Conservation (phyloP, 2,797 vertebrate species). For the Eulemur coronatus region DNA sequence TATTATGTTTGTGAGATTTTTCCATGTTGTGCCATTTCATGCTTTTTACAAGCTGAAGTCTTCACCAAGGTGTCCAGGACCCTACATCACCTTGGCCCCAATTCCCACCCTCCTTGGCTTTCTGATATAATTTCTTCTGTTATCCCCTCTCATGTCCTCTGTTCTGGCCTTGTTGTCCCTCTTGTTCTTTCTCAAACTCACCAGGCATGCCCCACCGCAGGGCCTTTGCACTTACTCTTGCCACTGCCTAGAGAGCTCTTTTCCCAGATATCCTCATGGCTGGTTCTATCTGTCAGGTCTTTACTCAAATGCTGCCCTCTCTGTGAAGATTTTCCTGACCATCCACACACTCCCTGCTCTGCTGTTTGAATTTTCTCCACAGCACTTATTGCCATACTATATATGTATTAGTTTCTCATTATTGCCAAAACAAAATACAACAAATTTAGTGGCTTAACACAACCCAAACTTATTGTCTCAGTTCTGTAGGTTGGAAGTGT, state of each 20-base stretch:
- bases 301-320: neutral
- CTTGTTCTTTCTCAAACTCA: neutral
- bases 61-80: neutral
- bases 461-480: neutral
- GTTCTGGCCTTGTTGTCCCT: neutral
- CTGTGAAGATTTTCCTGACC: neutral
- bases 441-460: neutral
- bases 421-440: neutral
- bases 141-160: neutral
- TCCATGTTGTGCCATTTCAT: neutral
- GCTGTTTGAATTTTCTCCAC: neutral
- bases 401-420: neutral
- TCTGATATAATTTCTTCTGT: neutral
- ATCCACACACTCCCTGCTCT: fast-evolving
- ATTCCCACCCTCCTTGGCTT: neutral
- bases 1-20: neutral
- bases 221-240: neutral
- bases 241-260: neutral
- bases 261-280: neutral
- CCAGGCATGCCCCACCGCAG: neutral
- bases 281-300: neutral
- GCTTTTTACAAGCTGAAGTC: neutral
- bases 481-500: neutral
- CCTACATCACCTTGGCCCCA: neutral
- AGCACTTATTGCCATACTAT: neutral